phyloP scores from a whole-genome alignment of 2,888 invertebrate genomes.

The Cabera pusaria region DNA sequence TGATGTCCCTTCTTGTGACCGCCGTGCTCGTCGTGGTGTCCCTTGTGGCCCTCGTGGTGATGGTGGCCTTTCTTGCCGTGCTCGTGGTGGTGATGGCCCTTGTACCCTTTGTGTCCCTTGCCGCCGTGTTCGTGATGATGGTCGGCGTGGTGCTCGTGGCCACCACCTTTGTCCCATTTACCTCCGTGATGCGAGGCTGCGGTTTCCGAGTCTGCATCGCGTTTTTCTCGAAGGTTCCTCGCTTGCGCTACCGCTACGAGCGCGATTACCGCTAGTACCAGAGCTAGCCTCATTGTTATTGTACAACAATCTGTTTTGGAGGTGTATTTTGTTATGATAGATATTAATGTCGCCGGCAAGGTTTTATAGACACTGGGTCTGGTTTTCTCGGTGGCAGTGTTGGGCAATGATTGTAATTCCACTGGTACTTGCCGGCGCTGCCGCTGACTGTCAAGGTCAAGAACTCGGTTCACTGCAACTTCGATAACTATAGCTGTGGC shows the following conservation, averaged over 20 bases:
- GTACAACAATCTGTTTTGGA: slow-evolving; percentile 28
- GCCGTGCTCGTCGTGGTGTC: slow-evolving; percentile 83
- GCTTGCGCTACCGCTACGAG: slow-evolving; percentile 71
- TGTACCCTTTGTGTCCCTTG: slow-evolving; percentile 88
- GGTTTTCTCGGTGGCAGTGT: slow-evolving; percentile 60
- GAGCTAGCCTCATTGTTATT: slow-evolving; percentile 61
- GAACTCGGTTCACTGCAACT: slow-evolving; percentile 23
- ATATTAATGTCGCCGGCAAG: slow-evolving; percentile 48
- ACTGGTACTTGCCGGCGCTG: too few relatives aligned
- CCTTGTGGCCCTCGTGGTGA: slow-evolving; percentile 85
- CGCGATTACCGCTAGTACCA: slow-evolving; percentile 56
- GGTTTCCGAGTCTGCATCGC: slow-evolving; percentile 80
- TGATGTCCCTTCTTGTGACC: slow-evolving; percentile 86
- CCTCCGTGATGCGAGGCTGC: slow-evolving; percentile 65
- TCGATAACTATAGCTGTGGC: slow-evolving; percentile 8
- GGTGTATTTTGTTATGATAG: slow-evolving; percentile 55
- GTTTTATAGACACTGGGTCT: slow-evolving; percentile 73
- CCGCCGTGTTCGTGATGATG: slow-evolving; percentile 86
- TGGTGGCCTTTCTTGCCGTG: slow-evolving; percentile 89
- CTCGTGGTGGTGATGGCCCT: slow-evolving; percentile 85
- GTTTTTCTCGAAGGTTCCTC: slow-evolving; percentile 65
- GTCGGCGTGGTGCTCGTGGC: slow-evolving; percentile 85
- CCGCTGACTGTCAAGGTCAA: slow-evolving; percentile 68
- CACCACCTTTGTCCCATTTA: slow-evolving; percentile 77
- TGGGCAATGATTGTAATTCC: slow-evolving; percentile 63